Conservation (phyloP, 2,888 invertebrate genomes). For the Cataglyphis cursor region DNA sequence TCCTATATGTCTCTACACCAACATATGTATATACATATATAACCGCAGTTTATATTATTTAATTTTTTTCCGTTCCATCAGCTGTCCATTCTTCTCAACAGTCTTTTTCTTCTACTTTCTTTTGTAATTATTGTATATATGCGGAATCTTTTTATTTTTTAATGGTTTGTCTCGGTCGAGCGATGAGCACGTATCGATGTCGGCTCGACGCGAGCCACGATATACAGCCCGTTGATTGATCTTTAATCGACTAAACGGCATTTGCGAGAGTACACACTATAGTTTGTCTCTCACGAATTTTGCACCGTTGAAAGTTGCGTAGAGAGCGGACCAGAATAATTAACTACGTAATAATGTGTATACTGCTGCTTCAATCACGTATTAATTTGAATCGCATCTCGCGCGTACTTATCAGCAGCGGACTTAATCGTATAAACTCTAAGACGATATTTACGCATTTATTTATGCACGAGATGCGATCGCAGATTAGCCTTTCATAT, state of each 20-base stretch:
- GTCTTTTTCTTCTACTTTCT: slow-evolving; percentile 59
- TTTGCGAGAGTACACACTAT: slow-evolving; percentile 36
- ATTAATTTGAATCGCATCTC: slow-evolving; percentile 76
- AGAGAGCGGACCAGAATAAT: slow-evolving; percentile 76
- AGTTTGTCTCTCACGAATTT: slow-evolving; percentile 50
- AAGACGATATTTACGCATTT: slow-evolving; percentile 17
- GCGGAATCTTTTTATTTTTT: slow-evolving; percentile 71
- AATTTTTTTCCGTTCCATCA: slow-evolving; percentile 66
- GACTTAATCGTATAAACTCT: slow-evolving; percentile 15
- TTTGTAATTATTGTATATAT: slow-evolving; percentile 57
- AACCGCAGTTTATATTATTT: slow-evolving; percentile 68
- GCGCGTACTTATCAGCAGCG: slow-evolving; percentile 35
- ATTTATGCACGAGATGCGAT: slow-evolving; percentile 67
- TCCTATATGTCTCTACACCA: slow-evolving; percentile 41
- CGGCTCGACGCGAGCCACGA: slow-evolving; percentile 81
- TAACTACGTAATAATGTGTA: slow-evolving; percentile 73
- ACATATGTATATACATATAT: slow-evolving; percentile 32
- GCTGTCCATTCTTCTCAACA: slow-evolving; percentile 27
- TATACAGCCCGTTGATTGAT: slow-evolving; percentile 82
- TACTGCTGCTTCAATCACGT: slow-evolving; percentile 81
- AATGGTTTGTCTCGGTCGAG: slow-evolving; percentile 74
- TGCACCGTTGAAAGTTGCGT: slow-evolving; percentile 69
- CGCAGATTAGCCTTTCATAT: slow-evolving; percentile 72
- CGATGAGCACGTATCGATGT: slow-evolving; percentile 81
- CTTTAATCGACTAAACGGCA: slow-evolving; percentile 64